Evolutionary conservation across 1,140 invertebrate genomes (phyloP), one percentile per base, ranked within the genome.

Genomic region (Ericerus pela): DNA sequence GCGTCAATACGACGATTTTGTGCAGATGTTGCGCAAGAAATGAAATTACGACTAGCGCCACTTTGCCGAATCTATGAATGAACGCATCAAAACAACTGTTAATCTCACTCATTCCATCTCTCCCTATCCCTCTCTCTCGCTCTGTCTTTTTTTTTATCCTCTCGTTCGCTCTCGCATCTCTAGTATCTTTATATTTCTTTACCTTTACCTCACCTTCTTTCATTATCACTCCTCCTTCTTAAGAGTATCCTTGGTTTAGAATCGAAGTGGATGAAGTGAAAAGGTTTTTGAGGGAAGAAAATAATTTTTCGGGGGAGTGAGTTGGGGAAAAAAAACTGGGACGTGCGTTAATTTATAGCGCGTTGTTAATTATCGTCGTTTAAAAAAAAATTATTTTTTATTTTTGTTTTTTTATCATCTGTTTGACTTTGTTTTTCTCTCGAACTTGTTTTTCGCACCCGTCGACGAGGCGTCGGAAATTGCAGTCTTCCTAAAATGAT

Each of bases 51-150:
- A 47, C 26, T 47, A 47, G 20, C 41, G 41, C 41, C 41, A 24
- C 20, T 47, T 47, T 47, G 41, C 41, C 41, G 41, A 47, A 47
- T 47, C n/a, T 38, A 47, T 47, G 41, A 47, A 47, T 47, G 41
- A 24, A 24, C 41, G 41, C 41, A 47, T 47, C 41, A 47, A 47
- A 47, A 47, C 41, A 24, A 47, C 41, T 24, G 41, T 47, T 22
- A 22, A 47, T 47, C 30, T 33, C 30, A 33, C 30, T 33, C 30
- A 47, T 47, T 47, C 41, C 14, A 24, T 8, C 16, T 47, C 26
- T 47, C 14, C 26, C 37, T 5, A 14, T 41, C 37, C 4, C 14
- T 47, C 37, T 5, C 37, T 41, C 37, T 5, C 37, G 37, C 5
- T 41, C n/a, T 41, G 5, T 47, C 41, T 47, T 22, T 47, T 16